Conservation (phyloP, 2,888 invertebrate genomes). For the Erannis defoliaria region DNA sequence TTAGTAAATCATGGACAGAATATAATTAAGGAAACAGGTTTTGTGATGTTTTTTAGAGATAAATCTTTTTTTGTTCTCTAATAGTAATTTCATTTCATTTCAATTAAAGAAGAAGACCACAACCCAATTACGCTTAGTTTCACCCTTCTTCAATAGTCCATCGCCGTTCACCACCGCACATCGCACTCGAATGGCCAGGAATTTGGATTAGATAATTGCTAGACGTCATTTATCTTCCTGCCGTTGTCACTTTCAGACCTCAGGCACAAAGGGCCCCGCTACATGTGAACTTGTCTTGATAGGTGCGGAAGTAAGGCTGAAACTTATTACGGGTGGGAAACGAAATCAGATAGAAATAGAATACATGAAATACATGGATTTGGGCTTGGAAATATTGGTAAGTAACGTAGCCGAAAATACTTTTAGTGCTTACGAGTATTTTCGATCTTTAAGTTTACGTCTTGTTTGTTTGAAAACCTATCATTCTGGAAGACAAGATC, state of each 20-base stretch:
- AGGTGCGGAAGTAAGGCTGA: background rate
- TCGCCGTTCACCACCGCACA: conserved; percentile 36
- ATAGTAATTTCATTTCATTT: too few relatives aligned
- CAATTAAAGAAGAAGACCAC: background rate
- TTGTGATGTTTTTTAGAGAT: too few relatives aligned
- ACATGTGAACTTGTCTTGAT: conserved; percentile 67
- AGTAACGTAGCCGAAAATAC: too few relatives aligned
- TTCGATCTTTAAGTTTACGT: too few relatives aligned
- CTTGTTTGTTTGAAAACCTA: too few relatives aligned
- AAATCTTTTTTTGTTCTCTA: too few relatives aligned
- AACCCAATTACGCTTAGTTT: background rate
- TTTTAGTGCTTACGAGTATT: too few relatives aligned
- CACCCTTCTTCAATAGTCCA: conserved; percentile 40
- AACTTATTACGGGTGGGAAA: conserved; percentile 7
- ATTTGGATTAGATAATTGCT: conserved; percentile 64
- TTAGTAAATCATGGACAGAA: too few relatives aligned
- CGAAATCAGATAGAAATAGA: background rate
- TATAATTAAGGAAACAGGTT: too few relatives aligned
- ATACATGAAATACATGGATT: too few relatives aligned
- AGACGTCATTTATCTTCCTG: conserved; percentile 75
- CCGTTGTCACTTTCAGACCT: conserved; percentile 72
- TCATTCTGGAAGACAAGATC: too few relatives aligned
- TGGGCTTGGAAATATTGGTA: too few relatives aligned
- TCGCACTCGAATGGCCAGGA: conserved; percentile 42
- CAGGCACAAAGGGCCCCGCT: conserved; percentile 66